Evolutionary conservation across 2,113 vertebrate genomes (phyloP), one percentile per base, ranked within the genome.

Genomic region (Cromileptes altivelis): DNA sequence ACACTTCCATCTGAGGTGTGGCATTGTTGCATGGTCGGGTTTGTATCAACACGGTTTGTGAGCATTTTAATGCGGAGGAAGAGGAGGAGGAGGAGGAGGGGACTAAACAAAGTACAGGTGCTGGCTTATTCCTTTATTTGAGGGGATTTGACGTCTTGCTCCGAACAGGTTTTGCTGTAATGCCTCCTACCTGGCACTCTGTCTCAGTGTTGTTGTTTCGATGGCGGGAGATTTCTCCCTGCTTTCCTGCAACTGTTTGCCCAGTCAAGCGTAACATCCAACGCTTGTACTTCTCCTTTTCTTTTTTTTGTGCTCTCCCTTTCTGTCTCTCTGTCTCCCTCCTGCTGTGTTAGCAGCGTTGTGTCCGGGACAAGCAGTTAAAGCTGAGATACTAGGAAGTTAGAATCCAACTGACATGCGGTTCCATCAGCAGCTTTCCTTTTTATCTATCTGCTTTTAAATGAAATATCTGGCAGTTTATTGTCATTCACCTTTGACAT

Each of bases 401-500:
- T 37, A 52, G 63, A 42, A 45, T 55, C 30, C 4, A 0, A 1
- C 45, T 6, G 49, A 49, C 63, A 53, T 23, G 21, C 12, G 6
- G 47, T 19, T 19, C 42, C 14, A 25, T 50, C 45, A 60, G 57
- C 61, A 30, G 25, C 49, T n/a, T 27, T 18, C 12, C 4, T 9
- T 2, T 30, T 4, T 30, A 30, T 30, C 9, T 12, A 4, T 68
- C 69, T 49, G 13, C 13, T 72, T 71, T 65, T 65, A 57, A 52
- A 75, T 76, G 4, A 68, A 82, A 80, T 25, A 74, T 73, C 65
- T 53, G 30, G 52, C 72, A 53, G 62, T 60, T 65, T 40, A 15
- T 45, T 57, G 80, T 78, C 76, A 19, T 57, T 85, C 77, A 88
- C 87, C 86, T 88, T 72, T 91, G 82, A 89, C 88, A 78, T 72